These are phyloP conservation scores for Leiothrix lutea DNA, from an alignment of 2,113 vertebrate genomes.

Conservation along the genomic window DNA sequence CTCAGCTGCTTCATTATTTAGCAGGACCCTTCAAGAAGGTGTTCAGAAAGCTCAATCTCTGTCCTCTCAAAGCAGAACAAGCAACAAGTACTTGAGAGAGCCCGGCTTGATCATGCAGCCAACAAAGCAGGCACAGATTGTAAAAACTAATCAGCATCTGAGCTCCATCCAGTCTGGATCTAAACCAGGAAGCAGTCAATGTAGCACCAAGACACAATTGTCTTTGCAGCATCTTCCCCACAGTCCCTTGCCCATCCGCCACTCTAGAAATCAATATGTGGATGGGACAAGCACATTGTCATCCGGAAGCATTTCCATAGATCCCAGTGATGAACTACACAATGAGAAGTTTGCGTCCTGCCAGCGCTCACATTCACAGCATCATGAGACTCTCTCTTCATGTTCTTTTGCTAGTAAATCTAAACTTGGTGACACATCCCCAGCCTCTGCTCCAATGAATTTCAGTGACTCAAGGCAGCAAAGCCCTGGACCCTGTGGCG, in stretches of 20 bases:
- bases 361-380: slow-evolving; percentile 57
- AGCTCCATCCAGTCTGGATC: slow-evolving; percentile 73
- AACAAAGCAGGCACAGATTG: slow-evolving; percentile 93
- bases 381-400: slow-evolving; percentile 53
- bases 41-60: slow-evolving; percentile 69
- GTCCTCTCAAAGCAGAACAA: slow-evolving; percentile 77
- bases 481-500: slow-evolving; percentile 21
- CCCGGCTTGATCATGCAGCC: slow-evolving; percentile 85
- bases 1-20: slow-evolving; percentile 58
- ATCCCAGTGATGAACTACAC: slow-evolving; percentile 19
- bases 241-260: slow-evolving; percentile 81
- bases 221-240: slow-evolving; percentile 80
- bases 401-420: slow-evolving; percentile 63
- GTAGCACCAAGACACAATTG: slow-evolving; percentile 63
- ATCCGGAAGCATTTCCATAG: not conserved
- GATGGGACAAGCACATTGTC: slow-evolving; percentile 17
- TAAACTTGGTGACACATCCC: slow-evolving; percentile 73
- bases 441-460: slow-evolving; percentile 4
- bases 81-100: slow-evolving; percentile 74
- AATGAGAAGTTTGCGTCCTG: slow-evolving; percentile 66
- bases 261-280: slow-evolving; percentile 52
- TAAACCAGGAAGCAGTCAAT: slow-evolving; percentile 40
- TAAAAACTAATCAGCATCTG: slow-evolving; percentile 93
- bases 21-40: slow-evolving; percentile 77
- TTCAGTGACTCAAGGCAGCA: slow-evolving; percentile 67